Evolutionary conservation across 2,113 vertebrate genomes (phyloP), one percentile per base, ranked within the genome.

Genomic region (Heterotis niloticus): DNA sequence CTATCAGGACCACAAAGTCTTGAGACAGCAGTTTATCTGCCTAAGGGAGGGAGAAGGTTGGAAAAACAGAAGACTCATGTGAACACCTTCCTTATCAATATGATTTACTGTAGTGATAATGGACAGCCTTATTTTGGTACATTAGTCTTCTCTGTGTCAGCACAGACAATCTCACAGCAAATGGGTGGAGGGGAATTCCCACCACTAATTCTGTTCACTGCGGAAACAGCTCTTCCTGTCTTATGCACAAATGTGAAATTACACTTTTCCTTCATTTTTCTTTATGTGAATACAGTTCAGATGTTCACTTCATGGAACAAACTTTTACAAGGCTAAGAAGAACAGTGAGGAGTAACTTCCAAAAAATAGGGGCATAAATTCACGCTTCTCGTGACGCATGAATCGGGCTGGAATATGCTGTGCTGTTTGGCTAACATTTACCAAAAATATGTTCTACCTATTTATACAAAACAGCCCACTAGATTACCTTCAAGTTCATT

Each of bases 21-120:
- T 92, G 92, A 88, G 92, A 94, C 81, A 94, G 90, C 85, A 94
- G 90, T 84, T 94, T 94, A 75, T 94, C 92, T n/a, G 92, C 92
- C 92, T 94, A 85, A 70, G 13, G 0, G 16, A 79, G n/a, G 80
- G n/a, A 82, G 7, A 34, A 14, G 7, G 7, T 34, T 51, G 12
- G 56, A 0, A 1, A 62, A 74, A 71, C n/a, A 16, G 71, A 65
- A 29, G 57, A 44, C 29, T 26, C 34, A 20, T 23, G 5, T 28
- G 1, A 24, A 62, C 59, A 14, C 20, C 3, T 62, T 17, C 20
- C 26, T 18, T 28, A 44, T 10, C 28, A 14, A 7, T 52, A 11
- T n/a, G 69, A 72, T 72, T 72, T 54, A 11, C 16, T 29, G 34
- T 20, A 34, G 74, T 20, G 0, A 64, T 64, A 62, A 75, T 65